phyloP scores from a whole-genome alignment of 2,888 invertebrate genomes.

The Invenusta paracnida region DNA sequence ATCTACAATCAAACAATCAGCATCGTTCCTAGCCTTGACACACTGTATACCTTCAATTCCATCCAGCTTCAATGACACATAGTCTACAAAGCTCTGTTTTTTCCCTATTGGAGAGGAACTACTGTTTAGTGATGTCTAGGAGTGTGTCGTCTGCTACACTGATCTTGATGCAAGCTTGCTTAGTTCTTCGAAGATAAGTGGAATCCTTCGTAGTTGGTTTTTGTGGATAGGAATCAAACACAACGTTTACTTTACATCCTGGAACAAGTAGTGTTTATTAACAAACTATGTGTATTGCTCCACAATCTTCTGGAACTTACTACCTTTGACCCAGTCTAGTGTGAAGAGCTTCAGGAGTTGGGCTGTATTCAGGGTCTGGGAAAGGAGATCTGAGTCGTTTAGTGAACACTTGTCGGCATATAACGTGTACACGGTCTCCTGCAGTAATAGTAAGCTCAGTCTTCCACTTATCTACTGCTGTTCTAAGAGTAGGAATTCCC shows the following conservation, averaged over 20 bases:
- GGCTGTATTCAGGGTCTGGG: background rate
- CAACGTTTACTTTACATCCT: background rate
- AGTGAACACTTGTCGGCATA: background rate
- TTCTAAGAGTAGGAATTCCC: background rate
- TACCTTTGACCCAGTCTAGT: background rate
- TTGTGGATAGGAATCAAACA: background rate
- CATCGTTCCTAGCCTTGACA: background rate
- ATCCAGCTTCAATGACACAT: slow-evolving; percentile 22
- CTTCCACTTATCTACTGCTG: background rate
- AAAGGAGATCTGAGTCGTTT: background rate
- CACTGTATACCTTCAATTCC: slow-evolving; percentile 12
- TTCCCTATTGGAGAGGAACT: slow-evolving; percentile 5
- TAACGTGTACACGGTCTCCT: background rate
- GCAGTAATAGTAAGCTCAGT: background rate
- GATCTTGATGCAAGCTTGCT: background rate
- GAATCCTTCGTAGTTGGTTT: background rate
- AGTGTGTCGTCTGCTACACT: background rate
- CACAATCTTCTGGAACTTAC: slow-evolving; percentile 10
- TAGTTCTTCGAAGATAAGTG: background rate
- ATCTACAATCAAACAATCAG: background rate
- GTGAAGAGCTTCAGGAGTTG: too few species aligned
- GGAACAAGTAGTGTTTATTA: background rate
- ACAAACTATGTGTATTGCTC: slow-evolving; percentile 20
- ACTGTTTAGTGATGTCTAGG: background rate
- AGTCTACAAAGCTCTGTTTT: slow-evolving; percentile 2